Conservation (phyloP, 2,113 vertebrate genomes). For the Agapornis roseicollis region DNA sequence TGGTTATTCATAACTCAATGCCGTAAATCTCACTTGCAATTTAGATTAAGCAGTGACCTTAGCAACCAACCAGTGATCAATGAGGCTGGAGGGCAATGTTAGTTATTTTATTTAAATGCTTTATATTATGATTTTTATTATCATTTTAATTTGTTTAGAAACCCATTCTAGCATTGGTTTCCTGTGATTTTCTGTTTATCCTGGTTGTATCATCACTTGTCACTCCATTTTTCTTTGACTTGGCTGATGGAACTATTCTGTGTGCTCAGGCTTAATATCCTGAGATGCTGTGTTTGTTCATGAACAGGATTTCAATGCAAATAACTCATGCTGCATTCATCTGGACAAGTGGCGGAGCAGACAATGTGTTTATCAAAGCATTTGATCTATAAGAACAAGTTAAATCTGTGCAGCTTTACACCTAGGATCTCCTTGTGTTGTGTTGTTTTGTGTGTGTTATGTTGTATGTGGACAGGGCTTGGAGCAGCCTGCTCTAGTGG, state of each 20-base stretch:
- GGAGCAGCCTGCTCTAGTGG: neutral
- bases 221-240: neutral
- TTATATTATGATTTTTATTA: neutral
- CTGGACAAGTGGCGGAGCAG: neutral
- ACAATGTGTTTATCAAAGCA: neutral
- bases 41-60: slow-evolving; percentile 23
- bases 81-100: neutral
- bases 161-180: neutral
- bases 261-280: neutral
- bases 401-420: neutral
- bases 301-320: neutral
- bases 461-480: neutral
- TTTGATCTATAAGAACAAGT: neutral
- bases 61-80: neutral
- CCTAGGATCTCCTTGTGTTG: neutral
- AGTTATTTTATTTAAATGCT: neutral
- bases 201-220: neutral
- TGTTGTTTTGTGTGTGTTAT: neutral
- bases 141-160: neutral
- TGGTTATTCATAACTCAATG: slow-evolving; percentile 19
- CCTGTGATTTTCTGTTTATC: neutral
- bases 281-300: neutral
- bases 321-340: neutral
- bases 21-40: slow-evolving; percentile 29
- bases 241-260: neutral